Conservation (phyloP, 2,113 vertebrate species). For the Xiphorhynchus elegans region DNA sequence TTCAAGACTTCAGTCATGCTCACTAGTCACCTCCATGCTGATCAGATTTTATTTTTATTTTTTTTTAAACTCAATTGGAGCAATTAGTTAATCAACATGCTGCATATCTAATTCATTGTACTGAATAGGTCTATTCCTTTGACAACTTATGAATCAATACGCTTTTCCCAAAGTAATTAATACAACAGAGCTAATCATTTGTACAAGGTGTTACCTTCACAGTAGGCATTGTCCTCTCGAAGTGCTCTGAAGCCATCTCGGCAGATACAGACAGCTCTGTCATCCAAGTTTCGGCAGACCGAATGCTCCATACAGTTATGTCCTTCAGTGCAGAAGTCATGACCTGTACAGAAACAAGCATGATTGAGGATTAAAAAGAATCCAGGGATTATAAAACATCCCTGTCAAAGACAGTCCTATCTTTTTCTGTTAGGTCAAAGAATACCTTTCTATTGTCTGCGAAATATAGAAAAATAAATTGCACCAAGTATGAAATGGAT, state of each 20-base stretch:
- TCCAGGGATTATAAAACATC: slow-evolving; percentile 9
- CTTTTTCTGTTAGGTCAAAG: slow-evolving; percentile 22
- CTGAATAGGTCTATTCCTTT: slow-evolving; percentile 40
- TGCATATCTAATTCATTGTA: slow-evolving; percentile 51
- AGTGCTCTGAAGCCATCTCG: slow-evolving; percentile 92
- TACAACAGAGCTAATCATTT: background rate
- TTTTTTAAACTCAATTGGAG: slow-evolving; percentile 34
- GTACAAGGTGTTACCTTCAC: slow-evolving; percentile 85
- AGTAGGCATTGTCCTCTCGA: slow-evolving; percentile 94
- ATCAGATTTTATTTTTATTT: background rate
- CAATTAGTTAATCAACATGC: slow-evolving; percentile 57
- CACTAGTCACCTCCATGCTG: background rate
- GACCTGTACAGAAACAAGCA: slow-evolving; percentile 77
- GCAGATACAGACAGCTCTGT: slow-evolving; percentile 89
- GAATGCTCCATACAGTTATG: slow-evolving; percentile 92
- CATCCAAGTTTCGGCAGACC: slow-evolving; percentile 91
- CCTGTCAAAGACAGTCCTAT: background rate
- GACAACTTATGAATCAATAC: slow-evolving; percentile 48
- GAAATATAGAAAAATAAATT: slow-evolving; percentile 48
- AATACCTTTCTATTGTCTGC: background rate
- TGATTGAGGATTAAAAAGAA: slow-evolving; percentile 39
- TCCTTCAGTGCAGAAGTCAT: slow-evolving; percentile 93
- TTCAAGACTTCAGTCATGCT: slow-evolving; percentile 29
- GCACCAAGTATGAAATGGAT: slow-evolving; percentile 14
- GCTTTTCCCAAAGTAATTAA: background rate